phyloP scores from a whole-genome alignment of 2,797 vertebrate genomes.

The Mionectes olivaceus region DNA sequence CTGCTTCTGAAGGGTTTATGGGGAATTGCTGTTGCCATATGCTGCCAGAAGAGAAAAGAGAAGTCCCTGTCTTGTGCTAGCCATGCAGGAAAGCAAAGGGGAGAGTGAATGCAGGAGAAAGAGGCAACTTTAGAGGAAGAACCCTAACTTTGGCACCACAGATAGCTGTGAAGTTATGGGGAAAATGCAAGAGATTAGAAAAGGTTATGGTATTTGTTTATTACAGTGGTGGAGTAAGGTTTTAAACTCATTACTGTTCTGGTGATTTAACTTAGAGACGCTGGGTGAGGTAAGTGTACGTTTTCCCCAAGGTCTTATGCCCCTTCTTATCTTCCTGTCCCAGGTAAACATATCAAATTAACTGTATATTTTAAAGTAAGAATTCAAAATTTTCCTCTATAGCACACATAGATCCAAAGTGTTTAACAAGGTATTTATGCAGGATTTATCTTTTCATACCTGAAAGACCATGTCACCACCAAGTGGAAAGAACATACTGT shows the following conservation, averaged over 20 bases:
- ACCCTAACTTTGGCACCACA: background rate
- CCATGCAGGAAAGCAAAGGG: background rate
- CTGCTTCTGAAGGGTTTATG: background rate
- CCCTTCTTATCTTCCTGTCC: background rate
- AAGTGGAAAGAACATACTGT: slow-evolving; percentile 53
- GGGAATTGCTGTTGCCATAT: background rate
- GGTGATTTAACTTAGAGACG: background rate
- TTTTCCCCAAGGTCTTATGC: background rate
- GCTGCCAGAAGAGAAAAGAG: background rate
- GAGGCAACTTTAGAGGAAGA: background rate
- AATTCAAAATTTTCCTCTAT: background rate
- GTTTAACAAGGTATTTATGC: background rate
- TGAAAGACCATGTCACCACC: slow-evolving; percentile 33
- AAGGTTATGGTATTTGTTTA: background rate
- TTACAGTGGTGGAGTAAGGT: background rate
- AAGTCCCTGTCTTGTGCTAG: background rate
- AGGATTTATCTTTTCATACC: slow-evolving; percentile 9
- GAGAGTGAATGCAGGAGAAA: background rate
- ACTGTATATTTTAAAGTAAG: slow-evolving; percentile 6
- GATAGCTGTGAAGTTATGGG: background rate
- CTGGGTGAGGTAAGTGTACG: background rate
- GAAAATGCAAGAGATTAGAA: background rate
- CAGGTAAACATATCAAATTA: background rate
- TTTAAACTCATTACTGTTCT: background rate
- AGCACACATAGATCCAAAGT: background rate